phyloP scores from a whole-genome alignment of 2,113 vertebrate species.

The Cheirogaleus medius region DNA sequence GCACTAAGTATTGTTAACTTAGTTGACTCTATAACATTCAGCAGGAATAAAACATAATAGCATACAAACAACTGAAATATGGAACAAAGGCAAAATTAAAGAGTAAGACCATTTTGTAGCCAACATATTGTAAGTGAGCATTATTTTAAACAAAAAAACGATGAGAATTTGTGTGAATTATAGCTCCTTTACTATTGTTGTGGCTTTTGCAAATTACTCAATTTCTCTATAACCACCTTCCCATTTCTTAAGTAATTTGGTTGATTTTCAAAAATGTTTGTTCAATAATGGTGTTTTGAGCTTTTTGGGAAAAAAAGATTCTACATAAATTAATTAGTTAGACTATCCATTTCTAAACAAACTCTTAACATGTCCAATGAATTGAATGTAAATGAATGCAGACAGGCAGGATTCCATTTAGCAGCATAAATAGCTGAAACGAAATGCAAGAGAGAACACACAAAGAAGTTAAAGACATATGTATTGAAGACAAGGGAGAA shows the following conservation, averaged over 20 bases:
- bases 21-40: not conserved
- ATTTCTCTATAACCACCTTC: not conserved
- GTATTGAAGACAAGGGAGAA: not conserved
- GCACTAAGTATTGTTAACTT: not conserved
- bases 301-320: not conserved
- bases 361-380: constrained; percentile 45
- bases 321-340: constrained; percentile 37
- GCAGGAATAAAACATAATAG: constrained; percentile 18
- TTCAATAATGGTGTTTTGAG: not conserved
- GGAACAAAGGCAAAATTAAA: not conserved
- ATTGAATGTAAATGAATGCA: constrained; percentile 6
- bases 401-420: not conserved
- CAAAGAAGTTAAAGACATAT: not conserved
- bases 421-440: constrained; percentile 44
- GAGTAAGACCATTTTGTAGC: not conserved
- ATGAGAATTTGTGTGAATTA: not conserved
- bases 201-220: not conserved
- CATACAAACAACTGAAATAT: not conserved
- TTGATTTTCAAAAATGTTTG: constrained; percentile 39
- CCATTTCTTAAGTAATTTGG: constrained; percentile 26
- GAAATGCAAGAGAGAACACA: not conserved
- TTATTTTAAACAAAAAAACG: not conserved
- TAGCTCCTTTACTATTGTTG: not conserved
- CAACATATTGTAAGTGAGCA: not conserved
- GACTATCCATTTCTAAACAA: constrained; percentile 38